A percentile compares a stretch with the other conserved stretches of the same genome.
phyloP scores from a whole-genome alignment of 2,113 vertebrate genomes.

The Raja brachyura region DNA sequence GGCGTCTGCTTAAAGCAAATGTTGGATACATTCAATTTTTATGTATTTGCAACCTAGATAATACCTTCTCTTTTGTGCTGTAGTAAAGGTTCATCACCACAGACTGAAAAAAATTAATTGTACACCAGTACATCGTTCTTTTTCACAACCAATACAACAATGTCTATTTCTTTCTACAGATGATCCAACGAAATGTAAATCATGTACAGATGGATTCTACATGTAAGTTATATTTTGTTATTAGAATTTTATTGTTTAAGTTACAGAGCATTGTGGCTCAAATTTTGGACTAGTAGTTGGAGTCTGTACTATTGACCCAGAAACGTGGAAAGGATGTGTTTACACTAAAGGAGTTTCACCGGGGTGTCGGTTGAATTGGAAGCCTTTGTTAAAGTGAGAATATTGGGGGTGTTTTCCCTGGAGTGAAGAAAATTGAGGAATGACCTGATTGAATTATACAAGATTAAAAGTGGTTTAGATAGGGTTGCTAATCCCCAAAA shows the following conservation, averaged over 20 bases:
- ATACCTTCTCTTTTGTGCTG: not conserved
- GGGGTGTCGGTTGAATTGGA: too few species aligned
- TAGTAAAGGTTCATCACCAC: not conserved
- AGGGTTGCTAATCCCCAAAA: too few species aligned
- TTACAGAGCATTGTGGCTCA: too few species aligned
- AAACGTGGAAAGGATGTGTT: too few species aligned
- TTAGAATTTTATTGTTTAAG: not conserved
- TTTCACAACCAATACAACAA: slow-evolving; percentile 35
- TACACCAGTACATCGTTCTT: not conserved
- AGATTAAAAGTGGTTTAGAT: too few species aligned
- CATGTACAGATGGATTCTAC: slow-evolving; percentile 72
- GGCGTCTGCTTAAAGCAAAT: not conserved
- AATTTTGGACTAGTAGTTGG: too few species aligned
- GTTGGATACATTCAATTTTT: not conserved
- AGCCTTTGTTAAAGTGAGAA: too few species aligned
- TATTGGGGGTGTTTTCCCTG: too few species aligned
- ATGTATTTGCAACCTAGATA: not conserved
- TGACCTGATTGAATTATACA: too few species aligned
- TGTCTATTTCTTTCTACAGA: slow-evolving; percentile 61
- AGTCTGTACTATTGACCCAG: too few species aligned
- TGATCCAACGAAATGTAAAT: slow-evolving; percentile 73
- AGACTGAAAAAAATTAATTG: not conserved
- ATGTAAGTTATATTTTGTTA: slow-evolving; percentile 66
- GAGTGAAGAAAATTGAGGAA: too few species aligned
- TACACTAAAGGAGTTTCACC: too few species aligned